Percentiles rank a stretch among this genome's conserved stretches.
These are phyloP conservation scores for Coregonus suidteri DNA, from an alignment of 2,797 vertebrate genomes.

Conservation along the genomic window DNA sequence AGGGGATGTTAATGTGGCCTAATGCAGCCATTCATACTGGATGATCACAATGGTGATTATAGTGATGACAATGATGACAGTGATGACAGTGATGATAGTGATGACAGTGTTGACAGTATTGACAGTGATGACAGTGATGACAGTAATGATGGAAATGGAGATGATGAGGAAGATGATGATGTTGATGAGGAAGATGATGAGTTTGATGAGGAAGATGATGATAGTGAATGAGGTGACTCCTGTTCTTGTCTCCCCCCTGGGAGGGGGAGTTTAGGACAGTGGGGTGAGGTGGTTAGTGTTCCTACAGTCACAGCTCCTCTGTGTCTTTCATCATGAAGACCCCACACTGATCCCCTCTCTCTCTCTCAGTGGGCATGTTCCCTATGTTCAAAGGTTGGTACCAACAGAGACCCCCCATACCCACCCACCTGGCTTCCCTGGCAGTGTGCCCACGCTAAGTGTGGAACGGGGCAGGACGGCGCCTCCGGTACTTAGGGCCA, in stretches of 20 bases:
- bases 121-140: background rate
- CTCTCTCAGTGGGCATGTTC: constrained; percentile 60
- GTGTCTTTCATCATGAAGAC: constrained; percentile 84
- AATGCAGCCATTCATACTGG: background rate
- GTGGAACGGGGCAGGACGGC: constrained; percentile 70
- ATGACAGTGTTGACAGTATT: background rate
- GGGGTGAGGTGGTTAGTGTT: constrained; percentile 11
- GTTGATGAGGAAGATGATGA: background rate
- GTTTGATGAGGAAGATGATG: background rate
- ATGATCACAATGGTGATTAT: background rate
- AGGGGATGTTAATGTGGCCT: background rate
- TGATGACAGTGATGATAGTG: background rate
- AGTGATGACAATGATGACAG: background rate
- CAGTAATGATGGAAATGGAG: background rate
- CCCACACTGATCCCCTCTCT: constrained; percentile 62
- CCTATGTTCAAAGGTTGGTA: constrained; percentile 64
- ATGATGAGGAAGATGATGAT: background rate
- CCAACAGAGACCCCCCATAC: constrained; percentile 65
- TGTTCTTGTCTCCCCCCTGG: background rate
- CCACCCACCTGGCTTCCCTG: constrained; percentile 56
- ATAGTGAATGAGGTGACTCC: background rate
- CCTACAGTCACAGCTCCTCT: constrained; percentile 70
- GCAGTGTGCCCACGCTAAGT: constrained; percentile 73
- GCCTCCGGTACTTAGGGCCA: constrained; percentile 75
- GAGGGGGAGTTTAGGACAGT: background rate